A percentile compares a stretch with the other conserved stretches of the same genome.
phyloP scores from a whole-genome alignment of 2,888 invertebrate species.

The Ferdinandea cuprea region DNA sequence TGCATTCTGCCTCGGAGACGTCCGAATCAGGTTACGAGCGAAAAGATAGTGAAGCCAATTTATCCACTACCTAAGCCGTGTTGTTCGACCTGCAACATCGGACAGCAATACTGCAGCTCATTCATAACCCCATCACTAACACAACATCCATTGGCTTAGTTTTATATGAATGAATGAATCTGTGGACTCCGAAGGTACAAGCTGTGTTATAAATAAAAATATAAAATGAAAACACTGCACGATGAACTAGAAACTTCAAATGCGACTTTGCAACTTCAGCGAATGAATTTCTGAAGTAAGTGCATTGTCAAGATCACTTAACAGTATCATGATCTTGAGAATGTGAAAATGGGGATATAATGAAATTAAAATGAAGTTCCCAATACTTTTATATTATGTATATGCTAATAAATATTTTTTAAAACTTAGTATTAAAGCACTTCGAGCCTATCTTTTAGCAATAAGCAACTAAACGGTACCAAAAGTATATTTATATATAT shows the following conservation, averaged over 20 bases:
- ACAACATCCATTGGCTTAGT: constrained; percentile 47
- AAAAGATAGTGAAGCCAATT: constrained; percentile 49
- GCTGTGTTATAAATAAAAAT: constrained; percentile 41
- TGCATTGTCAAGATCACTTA: constrained; percentile 68
- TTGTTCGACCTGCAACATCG: constrained; percentile 35
- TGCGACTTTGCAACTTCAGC: constrained; percentile 34
- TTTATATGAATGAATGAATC: constrained; percentile 60
- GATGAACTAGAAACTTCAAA: constrained; percentile 20
- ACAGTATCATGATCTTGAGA: constrained; percentile 59
- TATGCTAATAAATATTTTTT: constrained; percentile 20
- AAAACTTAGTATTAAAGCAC: background rate
- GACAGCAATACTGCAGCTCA: constrained; percentile 13
- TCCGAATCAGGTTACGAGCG: constrained; percentile 58
- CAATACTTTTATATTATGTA: background rate
- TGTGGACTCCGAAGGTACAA: background rate
- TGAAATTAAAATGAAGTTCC: constrained; percentile 55
- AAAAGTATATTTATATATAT: background rate
- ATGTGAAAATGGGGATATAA: constrained; percentile 47
- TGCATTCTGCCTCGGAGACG: constrained; percentile 18
- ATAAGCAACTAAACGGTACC: constrained; percentile 1
- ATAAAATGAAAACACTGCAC: constrained; percentile 15
- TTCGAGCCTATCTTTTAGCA: constrained; percentile 10
- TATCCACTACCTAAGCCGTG: constrained; percentile 14
- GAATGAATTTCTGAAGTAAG: constrained; percentile 51
- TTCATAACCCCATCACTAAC: constrained; percentile 33